Evolutionary conservation across 2,113 vertebrate genomes (phyloP), one percentile per base, ranked within the genome.

Genomic region (Syngnathoides biaculeatus): DNA sequence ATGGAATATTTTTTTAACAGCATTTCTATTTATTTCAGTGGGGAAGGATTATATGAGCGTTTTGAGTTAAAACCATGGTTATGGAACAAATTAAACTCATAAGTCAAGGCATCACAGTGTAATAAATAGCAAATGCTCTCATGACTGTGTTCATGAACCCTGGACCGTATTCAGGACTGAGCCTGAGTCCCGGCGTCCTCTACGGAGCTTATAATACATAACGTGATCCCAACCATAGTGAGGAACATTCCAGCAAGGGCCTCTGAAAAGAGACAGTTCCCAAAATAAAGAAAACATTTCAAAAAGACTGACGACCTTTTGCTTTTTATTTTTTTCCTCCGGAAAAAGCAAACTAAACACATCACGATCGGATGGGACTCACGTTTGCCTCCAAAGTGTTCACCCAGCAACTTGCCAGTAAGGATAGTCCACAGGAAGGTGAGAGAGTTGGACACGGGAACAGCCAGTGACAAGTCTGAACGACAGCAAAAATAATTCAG

Each of bases 391-490:
- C 95, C 96, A 0, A 95, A 83, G 45, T 97, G 92, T 87, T 98
- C 97, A 19, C 97, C 97, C 48, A 99, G 92, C n/a, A 94, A 15
- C 83, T 85, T 95, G 5, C 97, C 97, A 0, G 95, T 95, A 65
- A 94, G 84, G 73, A 98, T 19, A 0, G 95, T 98, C 84, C 93
- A 94, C 2, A 98, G 19, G 67, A 99, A 88, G 64, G 95, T 94
- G 80, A 99, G 90, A 22, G 97, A 97, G 87, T 98, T 99, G 63
- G 95, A 93, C 75, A 97, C 91, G 0, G 95, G 96, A 3, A 98
- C 97, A 3, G 95, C 97, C 59, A 98, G 76, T 0, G 95, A 95
- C 76, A 99, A 83, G 19, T 99, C 96, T 99, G 85, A 15, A 83
- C 0, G 13, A 12, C 48, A 20, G 24, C 30, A 9, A 58, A n/a